Evolutionary conservation across 2,888 invertebrate genomes (phyloP).

Genomic region (Rhopalosiphum nymphaeae): DNA sequence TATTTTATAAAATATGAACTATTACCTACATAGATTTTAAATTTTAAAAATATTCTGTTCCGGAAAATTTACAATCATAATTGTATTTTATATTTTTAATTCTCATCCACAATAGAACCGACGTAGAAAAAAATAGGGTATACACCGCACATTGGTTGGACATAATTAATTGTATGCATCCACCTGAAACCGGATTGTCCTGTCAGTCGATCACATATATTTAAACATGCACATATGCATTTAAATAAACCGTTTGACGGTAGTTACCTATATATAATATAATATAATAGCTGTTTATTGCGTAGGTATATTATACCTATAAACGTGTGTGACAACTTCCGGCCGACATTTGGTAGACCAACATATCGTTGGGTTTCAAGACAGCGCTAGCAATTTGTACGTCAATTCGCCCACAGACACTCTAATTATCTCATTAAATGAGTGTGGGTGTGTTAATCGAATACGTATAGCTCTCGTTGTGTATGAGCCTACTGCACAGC

Average conservation of each 20-base stretch:
- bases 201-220: slow-evolving; percentile 55
- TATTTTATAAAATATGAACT: too few relatives aligned
- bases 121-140: neutral
- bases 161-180: slow-evolving; percentile 55
- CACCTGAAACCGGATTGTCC: slow-evolving; percentile 56
- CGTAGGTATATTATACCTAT: neutral
- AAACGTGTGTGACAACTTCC: slow-evolving; percentile 49
- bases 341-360: slow-evolving; percentile 64
- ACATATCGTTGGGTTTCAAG: slow-evolving; percentile 46
- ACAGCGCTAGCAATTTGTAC: slow-evolving; percentile 41
- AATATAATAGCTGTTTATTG: neutral
- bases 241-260: slow-evolving; percentile 33
- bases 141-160: neutral
- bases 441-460: slow-evolving; percentile 43
- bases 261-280: neutral
- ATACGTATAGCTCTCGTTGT: slow-evolving; percentile 27
- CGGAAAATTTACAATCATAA: too few relatives aligned
- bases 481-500: neutral
- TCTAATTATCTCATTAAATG: slow-evolving; percentile 54
- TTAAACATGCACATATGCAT: slow-evolving; percentile 16
- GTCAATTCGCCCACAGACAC: slow-evolving; percentile 66
- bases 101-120: neutral
- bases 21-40: too few relatives aligned
- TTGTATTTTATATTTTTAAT: neutral
- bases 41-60: too few relatives aligned